Evolutionary conservation across 2,113 vertebrate species (phyloP).

Genomic region (Epinephelus lanceolatus): DNA sequence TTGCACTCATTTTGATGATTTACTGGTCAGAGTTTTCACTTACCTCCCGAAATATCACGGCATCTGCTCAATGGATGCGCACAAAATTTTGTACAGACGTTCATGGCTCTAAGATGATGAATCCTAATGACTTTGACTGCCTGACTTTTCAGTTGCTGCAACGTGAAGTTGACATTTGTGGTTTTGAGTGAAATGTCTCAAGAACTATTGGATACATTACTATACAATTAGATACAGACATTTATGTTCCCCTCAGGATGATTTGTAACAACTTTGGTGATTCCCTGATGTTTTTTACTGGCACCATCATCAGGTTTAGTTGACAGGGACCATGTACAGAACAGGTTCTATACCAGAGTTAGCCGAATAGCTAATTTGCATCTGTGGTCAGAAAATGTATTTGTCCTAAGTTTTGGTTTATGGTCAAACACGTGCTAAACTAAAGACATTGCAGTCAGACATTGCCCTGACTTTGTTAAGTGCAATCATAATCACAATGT

Average conservation of each 20-base stretch:
- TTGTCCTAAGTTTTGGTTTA: background rate
- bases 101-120: background rate
- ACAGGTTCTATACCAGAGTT: too few relatives aligned
- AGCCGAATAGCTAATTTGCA: too few relatives aligned
- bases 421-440: background rate
- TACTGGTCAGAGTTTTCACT: background rate
- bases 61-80: background rate
- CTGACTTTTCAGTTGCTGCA: background rate
- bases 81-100: background rate
- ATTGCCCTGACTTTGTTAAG: background rate
- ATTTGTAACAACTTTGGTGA: background rate
- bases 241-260: background rate
- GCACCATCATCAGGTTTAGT: background rate
- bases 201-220: background rate
- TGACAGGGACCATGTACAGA: too few relatives aligned
- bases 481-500: too few relatives aligned
- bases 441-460: too few relatives aligned
- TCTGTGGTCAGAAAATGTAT: background rate
- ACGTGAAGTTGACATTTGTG: background rate
- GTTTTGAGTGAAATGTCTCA: background rate
- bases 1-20: background rate
- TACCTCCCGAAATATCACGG: background rate
- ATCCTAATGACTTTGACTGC: background rate
- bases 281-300: background rate
- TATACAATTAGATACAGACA: background rate